These are phyloP conservation scores for Xylocampa areola DNA, from an alignment of 2,888 invertebrate species.

Conservation along the genomic window DNA sequence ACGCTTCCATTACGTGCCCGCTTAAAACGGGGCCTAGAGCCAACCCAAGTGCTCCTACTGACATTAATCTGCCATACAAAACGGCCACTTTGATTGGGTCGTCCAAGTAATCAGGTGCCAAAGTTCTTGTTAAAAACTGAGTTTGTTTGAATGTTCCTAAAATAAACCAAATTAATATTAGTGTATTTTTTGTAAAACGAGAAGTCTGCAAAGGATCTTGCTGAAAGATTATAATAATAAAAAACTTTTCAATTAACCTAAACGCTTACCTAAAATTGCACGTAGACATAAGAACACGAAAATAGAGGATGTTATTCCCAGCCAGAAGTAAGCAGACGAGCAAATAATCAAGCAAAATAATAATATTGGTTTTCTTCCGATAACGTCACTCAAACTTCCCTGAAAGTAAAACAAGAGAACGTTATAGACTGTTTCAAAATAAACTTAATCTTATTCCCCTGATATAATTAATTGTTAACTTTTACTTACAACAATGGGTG, in stretches of 20 bases:
- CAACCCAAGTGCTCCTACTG: conserved; percentile 90
- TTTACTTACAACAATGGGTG: conserved; percentile 38
- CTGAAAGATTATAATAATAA: background rate
- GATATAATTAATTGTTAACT: too few species aligned
- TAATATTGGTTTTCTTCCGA: conserved; percentile 86
- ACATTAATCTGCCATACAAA: conserved; percentile 89
- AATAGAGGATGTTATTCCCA: conserved; percentile 86
- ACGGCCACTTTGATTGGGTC: conserved; percentile 77
- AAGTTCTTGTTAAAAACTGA: conserved; percentile 90
- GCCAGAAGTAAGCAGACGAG: conserved; percentile 80
- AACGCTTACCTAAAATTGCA: conserved; percentile 82
- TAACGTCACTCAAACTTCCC: conserved; percentile 90
- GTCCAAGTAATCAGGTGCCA: conserved; percentile 87
- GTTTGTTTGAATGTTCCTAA: conserved; percentile 91
- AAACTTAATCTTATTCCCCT: too few species aligned
- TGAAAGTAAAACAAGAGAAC: conserved; percentile 62
- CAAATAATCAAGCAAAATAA: conserved; percentile 78
- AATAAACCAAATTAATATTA: conserved; percentile 26
- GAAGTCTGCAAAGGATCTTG: background rate
- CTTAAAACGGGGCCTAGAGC: conserved; percentile 91
- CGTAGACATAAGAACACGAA: conserved; percentile 79
- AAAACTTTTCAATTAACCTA: background rate
- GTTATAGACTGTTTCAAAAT: background rate
- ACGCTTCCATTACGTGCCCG: conserved; percentile 88
- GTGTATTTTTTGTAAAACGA: background rate